These are phyloP conservation scores for Eupithecia dodoneata DNA, from an alignment of 2,888 invertebrate genomes.

Conservation along the genomic window DNA sequence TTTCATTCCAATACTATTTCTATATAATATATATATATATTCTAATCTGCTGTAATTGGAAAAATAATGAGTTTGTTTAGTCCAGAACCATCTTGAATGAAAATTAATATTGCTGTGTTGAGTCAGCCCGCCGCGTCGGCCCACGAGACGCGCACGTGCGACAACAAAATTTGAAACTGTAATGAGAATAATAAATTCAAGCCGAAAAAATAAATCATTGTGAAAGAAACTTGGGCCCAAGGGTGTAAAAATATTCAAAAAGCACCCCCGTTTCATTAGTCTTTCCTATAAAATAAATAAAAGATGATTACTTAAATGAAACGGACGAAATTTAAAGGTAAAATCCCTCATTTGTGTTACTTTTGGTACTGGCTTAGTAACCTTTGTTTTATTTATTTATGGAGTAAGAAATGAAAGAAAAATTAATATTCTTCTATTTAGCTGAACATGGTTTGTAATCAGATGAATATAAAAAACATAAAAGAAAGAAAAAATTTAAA, in stretches of 20 bases:
- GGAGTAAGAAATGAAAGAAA: not conserved
- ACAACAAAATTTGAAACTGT: constrained; percentile 56
- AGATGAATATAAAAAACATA: not conserved
- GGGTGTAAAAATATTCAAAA: constrained; percentile 47
- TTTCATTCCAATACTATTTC: not conserved
- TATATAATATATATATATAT: too few relatives aligned
- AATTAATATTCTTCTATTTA: not conserved
- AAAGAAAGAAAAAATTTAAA: not conserved
- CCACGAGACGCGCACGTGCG: constrained; percentile 54
- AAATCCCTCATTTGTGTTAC: constrained; percentile 20
- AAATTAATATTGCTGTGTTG: constrained; percentile 40
- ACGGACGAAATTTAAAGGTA: constrained; percentile 15
- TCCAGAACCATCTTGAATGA: constrained; percentile 29
- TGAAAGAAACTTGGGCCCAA: constrained; percentile 45
- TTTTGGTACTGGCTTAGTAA: not conserved
- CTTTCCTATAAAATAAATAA: constrained; percentile 37
- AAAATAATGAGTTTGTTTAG: constrained; percentile 20
- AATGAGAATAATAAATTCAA: constrained; percentile 65
- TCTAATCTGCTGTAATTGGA: not conserved
- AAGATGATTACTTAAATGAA: constrained; percentile 19
- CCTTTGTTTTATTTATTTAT: not conserved
- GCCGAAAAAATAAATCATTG: constrained; percentile 57
- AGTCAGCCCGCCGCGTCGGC: not conserved
- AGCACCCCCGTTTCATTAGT: constrained; percentile 44
- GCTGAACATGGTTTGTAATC: not conserved